These are phyloP conservation scores for Chloromyia formosa DNA, from an alignment of 2,888 invertebrate genomes.

Conservation along the genomic window DNA sequence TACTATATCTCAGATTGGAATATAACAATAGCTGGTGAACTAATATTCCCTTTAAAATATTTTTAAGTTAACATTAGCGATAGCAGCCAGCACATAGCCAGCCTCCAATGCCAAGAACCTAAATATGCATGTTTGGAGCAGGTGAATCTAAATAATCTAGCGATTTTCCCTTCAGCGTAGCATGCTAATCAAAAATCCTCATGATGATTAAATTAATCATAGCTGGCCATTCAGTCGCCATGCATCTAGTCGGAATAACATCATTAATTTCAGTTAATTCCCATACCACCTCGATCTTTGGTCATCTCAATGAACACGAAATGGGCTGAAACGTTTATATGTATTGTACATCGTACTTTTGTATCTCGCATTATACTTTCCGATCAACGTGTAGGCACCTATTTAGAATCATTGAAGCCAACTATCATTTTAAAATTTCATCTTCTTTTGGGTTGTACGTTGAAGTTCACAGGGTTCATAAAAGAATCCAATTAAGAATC, in stretches of 20 bases:
- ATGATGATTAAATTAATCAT: conserved; percentile 6
- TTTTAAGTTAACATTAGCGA: no score
- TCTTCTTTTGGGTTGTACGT: neutral
- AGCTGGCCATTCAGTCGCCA: conserved; percentile 22
- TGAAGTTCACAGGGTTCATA: conserved; percentile 32
- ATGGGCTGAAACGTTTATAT: conserved; percentile 1
- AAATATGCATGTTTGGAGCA: no score
- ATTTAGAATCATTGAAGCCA: neutral
- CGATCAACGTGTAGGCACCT: neutral
- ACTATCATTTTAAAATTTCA: neutral
- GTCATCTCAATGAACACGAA: neutral
- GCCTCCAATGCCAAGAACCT: no score
- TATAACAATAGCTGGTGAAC: no score
- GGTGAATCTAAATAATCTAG: no score
- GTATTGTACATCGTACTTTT: neutral
- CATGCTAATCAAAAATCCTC: no score
- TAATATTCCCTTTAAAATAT: no score
- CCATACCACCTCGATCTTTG: neutral
- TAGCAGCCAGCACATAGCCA: no score
- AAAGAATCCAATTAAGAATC: conserved; percentile 44
- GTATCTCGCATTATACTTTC: neutral
- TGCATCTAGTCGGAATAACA: conserved; percentile 32
- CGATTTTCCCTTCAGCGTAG: no score
- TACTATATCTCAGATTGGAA: no score
- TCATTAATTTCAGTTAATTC: conserved; percentile 36